Base-by-base conservation (phyloP, 2,888 invertebrate species). In the Hirtodrosophila histrioides region DNA sequence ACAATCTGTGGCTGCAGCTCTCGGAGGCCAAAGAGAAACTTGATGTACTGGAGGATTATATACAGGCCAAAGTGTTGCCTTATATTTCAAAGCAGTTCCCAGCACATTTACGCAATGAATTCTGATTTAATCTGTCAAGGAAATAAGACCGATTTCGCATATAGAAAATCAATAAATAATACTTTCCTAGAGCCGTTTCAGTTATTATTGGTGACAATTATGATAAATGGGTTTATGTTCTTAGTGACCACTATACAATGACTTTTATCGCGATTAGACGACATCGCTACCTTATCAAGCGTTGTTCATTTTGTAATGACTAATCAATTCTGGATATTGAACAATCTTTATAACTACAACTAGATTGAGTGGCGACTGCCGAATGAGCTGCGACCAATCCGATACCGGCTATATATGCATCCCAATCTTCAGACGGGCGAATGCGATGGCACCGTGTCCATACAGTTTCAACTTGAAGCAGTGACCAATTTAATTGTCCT, bases 321-420 rank as follows among this genome's bases (percentile, higher is more conserved):
- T 57, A 60, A 77, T 61, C 65, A 35, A 10, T 58, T 17, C 24
- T 82, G 75, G 62, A 75, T 79, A 76, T 45, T 67, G 37, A 61
- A 8, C 53, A 56, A 65, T 75, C 45, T 77, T 77, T 84, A 69
- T 37, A 45, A 84, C 50, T 53, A 7, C 44, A 51, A 65, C 50
- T 58, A 90, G 90, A 82, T 90, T 53, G 55, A 77, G 31, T 89
- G 87, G 69, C 90, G 90, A 5, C 64, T 90, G 48, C 91, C 90
- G 3, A 55, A 37, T 2, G 84, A 90, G 46, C 56, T 89, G 10
- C 51, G n/a, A 0, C 88, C 90, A 4, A 63, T 82, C 35, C 86
- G 81, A 49, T 90, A 90, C 67, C 85, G 80, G 9, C 27, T 90
- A 3, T 88, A 84, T 9, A 70, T 82, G 7, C 55, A 88, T 50